Percentiles rank a stretch among this genome's conserved stretches.
These are phyloP conservation scores for Salticus scenicus DNA, from an alignment of 2,888 invertebrate species.

Conservation along the genomic window DNA sequence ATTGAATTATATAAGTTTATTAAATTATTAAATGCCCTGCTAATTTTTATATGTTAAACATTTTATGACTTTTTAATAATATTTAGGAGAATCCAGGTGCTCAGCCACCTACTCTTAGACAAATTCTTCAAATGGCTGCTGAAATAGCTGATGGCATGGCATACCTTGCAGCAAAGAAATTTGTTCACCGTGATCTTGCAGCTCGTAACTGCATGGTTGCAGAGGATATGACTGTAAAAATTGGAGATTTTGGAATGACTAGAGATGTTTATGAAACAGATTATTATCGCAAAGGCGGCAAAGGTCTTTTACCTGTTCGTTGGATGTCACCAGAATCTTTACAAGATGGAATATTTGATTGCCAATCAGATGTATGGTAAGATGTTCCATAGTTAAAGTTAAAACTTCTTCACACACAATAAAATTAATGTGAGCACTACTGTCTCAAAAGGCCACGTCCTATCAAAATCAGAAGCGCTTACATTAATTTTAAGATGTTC, in stretches of 20 bases:
- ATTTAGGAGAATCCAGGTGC: conserved; percentile 69
- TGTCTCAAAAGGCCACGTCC: background rate
- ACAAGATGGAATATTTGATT: conserved; percentile 94
- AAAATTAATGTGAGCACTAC: background rate
- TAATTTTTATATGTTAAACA: too few species aligned
- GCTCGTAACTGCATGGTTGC: conserved; percentile 96
- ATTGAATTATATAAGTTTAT: too few species aligned
- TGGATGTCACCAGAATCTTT: conserved; percentile 99
- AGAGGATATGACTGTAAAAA: conserved; percentile 89
- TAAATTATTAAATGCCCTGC: too few species aligned
- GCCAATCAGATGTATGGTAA: conserved; percentile 78
- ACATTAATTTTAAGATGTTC: too few species aligned
- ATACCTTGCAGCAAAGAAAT: conserved; percentile 93
- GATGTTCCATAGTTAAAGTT: background rate
- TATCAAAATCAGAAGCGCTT: too few species aligned
- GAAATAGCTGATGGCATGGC: conserved; percentile 99
- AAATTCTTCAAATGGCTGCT: conserved; percentile 78
- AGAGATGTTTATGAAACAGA: conserved; percentile 96
- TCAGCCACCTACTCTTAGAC: conserved; percentile 76
- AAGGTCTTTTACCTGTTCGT: conserved; percentile 88
- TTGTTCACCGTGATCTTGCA: conserved; percentile 94
- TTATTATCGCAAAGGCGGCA: conserved; percentile 93
- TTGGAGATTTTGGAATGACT: conserved; percentile 87
- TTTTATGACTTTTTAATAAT: background rate
- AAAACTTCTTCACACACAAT: too few species aligned